These are phyloP conservation scores for Willisornis vidua DNA, from an alignment of 2,113 vertebrate species.

Conservation along the genomic window DNA sequence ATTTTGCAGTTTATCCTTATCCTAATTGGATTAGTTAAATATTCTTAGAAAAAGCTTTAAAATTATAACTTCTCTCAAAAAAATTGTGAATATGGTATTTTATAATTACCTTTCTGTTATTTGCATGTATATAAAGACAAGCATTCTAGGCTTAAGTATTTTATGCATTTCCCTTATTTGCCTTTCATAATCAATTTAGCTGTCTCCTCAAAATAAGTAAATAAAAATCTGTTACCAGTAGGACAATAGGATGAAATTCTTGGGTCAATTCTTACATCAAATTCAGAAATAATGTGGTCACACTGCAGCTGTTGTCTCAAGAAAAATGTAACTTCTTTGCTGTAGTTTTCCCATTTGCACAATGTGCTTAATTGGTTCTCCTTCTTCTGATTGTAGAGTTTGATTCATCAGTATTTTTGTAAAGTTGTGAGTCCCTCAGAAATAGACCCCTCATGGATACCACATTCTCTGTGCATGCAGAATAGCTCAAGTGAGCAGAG, in stretches of 20 bases:
- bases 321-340: background rate
- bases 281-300: background rate
- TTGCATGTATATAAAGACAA: background rate
- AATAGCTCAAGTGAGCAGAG: background rate
- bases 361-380: background rate
- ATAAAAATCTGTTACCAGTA: background rate
- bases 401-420: background rate
- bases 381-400: background rate
- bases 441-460: rapidly evolving
- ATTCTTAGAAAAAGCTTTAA: background rate
- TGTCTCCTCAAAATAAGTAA: background rate
- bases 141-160: background rate
- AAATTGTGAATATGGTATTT: background rate
- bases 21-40: background rate
- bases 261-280: background rate
- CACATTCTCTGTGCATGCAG: background rate
- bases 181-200: background rate
- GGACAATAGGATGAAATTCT: background rate
- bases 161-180: background rate
- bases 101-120: background rate
- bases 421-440: background rate
- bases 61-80: background rate
- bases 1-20: background rate
- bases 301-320: background rate
- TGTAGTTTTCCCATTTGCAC: background rate